Conservation (phyloP, 2,797 vertebrate genomes). For the Cossypha niveicapilla region DNA sequence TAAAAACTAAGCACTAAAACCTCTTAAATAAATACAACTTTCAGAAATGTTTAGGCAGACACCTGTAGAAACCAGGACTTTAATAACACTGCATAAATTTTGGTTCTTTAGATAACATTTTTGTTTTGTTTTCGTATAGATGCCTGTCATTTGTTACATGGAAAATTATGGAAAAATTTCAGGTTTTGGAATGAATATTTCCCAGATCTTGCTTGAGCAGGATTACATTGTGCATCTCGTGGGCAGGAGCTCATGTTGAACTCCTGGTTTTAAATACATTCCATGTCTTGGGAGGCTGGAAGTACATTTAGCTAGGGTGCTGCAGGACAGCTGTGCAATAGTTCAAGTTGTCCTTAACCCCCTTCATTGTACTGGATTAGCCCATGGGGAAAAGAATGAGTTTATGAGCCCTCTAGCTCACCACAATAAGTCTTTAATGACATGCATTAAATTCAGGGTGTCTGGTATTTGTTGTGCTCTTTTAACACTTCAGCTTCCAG, state of each 20-base stretch:
- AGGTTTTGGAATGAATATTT: not conserved
- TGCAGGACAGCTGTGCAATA: not conserved
- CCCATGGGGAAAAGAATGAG: not conserved
- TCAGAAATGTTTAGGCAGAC: constrained; percentile 40
- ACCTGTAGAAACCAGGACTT: constrained; percentile 42
- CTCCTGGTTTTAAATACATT: not conserved
- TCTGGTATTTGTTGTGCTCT: not conserved
- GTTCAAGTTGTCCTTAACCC: not conserved
- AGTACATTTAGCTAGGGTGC: not conserved
- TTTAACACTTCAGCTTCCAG: constrained; percentile 12
- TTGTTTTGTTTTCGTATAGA: not conserved
- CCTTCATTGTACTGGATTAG: not conserved
- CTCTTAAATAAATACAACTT: constrained; percentile 53
- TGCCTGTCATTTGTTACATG: not conserved
- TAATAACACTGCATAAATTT: constrained; percentile 25
- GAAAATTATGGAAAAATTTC: not conserved
- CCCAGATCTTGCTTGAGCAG: not conserved
- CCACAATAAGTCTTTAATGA: not conserved
- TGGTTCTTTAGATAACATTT: constrained; percentile 41
- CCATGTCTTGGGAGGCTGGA: not conserved
- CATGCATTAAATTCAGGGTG: not conserved
- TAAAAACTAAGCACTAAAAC: not conserved
- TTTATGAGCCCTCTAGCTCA: not conserved
- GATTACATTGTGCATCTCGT: not conserved
- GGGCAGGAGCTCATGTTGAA: not conserved